Evolutionary conservation across 30 jellyfish, hydroid and myxozoan species (phyloP), one percentile per base, ranked within the genome.

Genomic region (Aurelia sp.): DNA sequence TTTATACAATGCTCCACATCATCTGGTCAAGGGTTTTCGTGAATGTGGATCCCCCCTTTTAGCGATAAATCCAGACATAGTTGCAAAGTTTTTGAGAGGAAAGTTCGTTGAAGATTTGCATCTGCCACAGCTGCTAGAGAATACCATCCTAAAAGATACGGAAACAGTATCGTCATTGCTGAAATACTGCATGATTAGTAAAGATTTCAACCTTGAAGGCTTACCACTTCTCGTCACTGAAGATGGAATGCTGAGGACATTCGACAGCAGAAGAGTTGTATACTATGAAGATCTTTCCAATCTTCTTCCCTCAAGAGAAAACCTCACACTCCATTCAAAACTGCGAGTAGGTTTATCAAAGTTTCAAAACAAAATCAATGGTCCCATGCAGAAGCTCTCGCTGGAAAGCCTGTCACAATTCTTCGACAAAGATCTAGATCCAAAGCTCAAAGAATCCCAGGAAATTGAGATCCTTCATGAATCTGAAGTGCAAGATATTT

Each of bases 221-320:
- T 48, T 90, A 9, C 97, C 97, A 3, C 89, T 90, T 58, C 82
- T 93, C 21, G 74, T 90, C 27, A 58, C 86, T 17, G 96, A 86
- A 48, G 92, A 90, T 73, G 86, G 72, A 21, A 19, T 30, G 27
- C 53, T 90, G 62, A 47, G 87, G 33, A 33, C 41, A 27, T 83
- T 90, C 63, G 57, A 81, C 33, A 58, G 58, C 18, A 21, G 69
- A 21, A 71, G 60, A 58, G 41, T 15, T 33, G 82, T 72, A 23
- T 90, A 41, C 68, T 90, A 35, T 23, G 76, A 93, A 9, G 62
- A 85, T 5, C 84, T 74, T 1, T 69, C 85, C 11, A 15, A 16
- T 47, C 62, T 90, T 41, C 70, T 84, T 60, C 86, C 84, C 31
- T 9, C 53, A 13, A 62, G 62, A 50, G 63, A 71, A 8, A 2